phyloP scores from a whole-genome alignment of 2,888 invertebrate genomes.

The Chironomus riparius region DNA sequence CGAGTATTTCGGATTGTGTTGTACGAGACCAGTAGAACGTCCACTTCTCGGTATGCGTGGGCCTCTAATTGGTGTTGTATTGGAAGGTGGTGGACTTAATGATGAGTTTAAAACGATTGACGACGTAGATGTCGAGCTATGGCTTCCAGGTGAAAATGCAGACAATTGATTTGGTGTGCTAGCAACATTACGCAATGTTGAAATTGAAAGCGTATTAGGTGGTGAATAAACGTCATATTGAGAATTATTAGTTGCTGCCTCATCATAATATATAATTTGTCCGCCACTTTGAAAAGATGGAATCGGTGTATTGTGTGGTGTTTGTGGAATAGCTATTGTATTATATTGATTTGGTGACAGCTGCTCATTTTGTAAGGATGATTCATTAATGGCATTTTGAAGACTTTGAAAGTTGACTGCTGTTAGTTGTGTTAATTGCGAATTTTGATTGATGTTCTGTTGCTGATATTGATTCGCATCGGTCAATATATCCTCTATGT shows the following conservation, averaged over 20 bases:
- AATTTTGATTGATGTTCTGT: slow-evolving; percentile 28
- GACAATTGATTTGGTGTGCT: slow-evolving; percentile 37
- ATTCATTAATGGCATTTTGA: slow-evolving; percentile 34
- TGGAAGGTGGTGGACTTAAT: slow-evolving; percentile 33
- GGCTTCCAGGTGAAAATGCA: slow-evolving; percentile 59
- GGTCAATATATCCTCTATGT: slow-evolving; percentile 69
- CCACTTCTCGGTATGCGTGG: slow-evolving; percentile 30
- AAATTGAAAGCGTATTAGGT: slow-evolving; percentile 33
- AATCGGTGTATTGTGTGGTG: slow-evolving; percentile 29
- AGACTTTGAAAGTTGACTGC: slow-evolving; percentile 33
- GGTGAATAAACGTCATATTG: slow-evolving; percentile 40
- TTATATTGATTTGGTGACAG: slow-evolving; percentile 33
- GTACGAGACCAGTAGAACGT: slow-evolving; percentile 31
- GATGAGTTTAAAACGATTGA: slow-evolving; percentile 44
- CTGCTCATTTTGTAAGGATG: slow-evolving; percentile 30
- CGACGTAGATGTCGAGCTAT: slow-evolving; percentile 53
- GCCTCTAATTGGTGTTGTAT: slow-evolving; percentile 44
- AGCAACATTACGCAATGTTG: slow-evolving; percentile 33
- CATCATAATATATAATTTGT: slow-evolving; percentile 29
- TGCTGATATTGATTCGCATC: slow-evolving; percentile 34
- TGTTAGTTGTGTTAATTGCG: slow-evolving; percentile 24
- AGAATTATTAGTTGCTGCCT: slow-evolving; percentile 36
- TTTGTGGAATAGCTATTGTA: slow-evolving; percentile 32
- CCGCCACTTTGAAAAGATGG: slow-evolving; percentile 28
- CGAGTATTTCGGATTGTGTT: slow-evolving; percentile 34